A percentile compares a stretch with the other conserved stretches of the same genome.
Evolutionary conservation across 2,113 vertebrate species (phyloP).

Genomic region (Spizaetus ornatus): DNA sequence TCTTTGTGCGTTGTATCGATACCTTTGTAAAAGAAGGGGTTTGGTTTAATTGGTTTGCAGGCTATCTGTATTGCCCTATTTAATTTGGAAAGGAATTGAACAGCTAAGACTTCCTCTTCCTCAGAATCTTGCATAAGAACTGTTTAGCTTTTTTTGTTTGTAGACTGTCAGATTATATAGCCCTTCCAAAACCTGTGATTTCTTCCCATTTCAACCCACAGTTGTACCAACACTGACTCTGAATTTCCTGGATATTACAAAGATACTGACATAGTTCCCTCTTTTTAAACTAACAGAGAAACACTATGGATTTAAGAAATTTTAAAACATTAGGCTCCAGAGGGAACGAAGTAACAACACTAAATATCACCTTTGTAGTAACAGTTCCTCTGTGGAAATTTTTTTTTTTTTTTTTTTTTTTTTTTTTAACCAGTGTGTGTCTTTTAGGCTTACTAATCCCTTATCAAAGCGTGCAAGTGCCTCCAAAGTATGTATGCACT

Average conservation of each 20-base stretch:
- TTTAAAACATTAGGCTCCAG: not conserved
- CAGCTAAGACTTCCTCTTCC: not conserved
- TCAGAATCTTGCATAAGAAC: not conserved
- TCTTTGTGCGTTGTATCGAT: not conserved
- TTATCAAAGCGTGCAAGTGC: not conserved
- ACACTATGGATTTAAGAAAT: slow-evolving; percentile 11
- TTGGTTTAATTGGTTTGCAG: not conserved
- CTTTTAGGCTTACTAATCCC: not conserved
- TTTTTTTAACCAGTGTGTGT: not conserved
- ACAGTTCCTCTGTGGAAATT: not conserved
- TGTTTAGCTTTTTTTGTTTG: not conserved
- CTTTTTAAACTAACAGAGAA: not conserved
- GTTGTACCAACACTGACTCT: not conserved
- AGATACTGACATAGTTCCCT: not conserved
- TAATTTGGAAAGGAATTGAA: not conserved
- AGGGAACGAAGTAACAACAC: slow-evolving; percentile 37
- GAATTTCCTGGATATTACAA: not conserved
- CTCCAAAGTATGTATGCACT: not conserved
- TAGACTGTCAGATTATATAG: not conserved
- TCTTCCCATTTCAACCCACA: not conserved
- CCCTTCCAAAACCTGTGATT: not conserved
- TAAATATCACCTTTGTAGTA: not conserved
- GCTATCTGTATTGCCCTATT: not conserved
- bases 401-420: not conserved
- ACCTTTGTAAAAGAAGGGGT: not conserved